Percentiles rank a stretch among this genome's conserved stretches.
Evolutionary conservation across 2,113 vertebrate species (phyloP).

Genomic region (Penelope pileata): DNA sequence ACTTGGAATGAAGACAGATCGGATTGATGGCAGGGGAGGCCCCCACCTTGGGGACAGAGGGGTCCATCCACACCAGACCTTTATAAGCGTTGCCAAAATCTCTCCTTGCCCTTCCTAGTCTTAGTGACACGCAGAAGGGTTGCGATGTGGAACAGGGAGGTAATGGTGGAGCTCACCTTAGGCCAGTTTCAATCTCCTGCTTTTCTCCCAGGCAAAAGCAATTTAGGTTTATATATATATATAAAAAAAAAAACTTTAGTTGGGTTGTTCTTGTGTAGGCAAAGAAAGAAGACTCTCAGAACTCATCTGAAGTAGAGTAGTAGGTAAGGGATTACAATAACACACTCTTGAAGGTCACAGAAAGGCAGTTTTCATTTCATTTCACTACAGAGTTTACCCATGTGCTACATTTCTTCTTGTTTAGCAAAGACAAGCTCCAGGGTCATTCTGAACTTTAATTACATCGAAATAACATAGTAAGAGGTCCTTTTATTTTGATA

Average conservation of each 20-base stretch:
- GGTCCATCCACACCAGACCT: neutral
- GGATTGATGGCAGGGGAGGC: neutral
- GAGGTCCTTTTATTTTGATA: constrained; percentile 17
- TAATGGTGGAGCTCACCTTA: accelerated
- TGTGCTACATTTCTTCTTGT: neutral
- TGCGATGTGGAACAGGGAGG: neutral
- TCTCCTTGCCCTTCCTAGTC: neutral
- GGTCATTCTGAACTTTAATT: constrained; percentile 27
- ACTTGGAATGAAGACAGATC: neutral
- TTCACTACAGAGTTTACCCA: neutral
- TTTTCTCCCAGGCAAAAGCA: constrained; percentile 16
- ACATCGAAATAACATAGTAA: constrained; percentile 3
- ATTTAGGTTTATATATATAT: constrained; percentile 25
- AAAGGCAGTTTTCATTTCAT: neutral
- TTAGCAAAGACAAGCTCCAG: constrained; percentile 12
- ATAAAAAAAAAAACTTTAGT: neutral
- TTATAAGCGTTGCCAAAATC: neutral
- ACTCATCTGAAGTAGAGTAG: constrained; percentile 5
- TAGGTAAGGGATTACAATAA: neutral
- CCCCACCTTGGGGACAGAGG: neutral
- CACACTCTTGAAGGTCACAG: neutral
- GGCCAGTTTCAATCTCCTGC: neutral
- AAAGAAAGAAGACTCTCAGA: neutral
- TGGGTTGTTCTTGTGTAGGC: neutral
- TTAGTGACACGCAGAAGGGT: neutral